These are phyloP conservation scores for Apostichopus parvimensis DNA, from an alignment of 35 echinoderm and acorn worm species.

Conservation along the genomic window DNA sequence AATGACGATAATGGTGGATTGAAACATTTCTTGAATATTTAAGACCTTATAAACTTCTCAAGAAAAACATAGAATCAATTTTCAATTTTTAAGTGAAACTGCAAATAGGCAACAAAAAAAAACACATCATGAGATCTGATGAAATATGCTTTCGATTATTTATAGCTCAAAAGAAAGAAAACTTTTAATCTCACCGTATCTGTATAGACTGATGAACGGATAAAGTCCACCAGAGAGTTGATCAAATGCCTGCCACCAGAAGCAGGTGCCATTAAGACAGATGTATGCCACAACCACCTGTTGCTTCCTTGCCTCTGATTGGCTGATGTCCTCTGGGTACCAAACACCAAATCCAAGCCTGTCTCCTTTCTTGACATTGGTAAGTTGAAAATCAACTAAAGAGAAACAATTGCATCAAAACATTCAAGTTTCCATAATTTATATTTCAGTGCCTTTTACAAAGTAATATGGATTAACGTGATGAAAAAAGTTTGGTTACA, in stretches of 20 bases:
- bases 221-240: conserved; percentile 85
- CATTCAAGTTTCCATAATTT: too few species aligned
- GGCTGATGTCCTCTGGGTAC: conserved; percentile 65
- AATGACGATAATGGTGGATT: too few species aligned
- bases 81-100: too few species aligned
- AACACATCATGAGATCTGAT: too few species aligned
- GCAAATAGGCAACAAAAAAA: too few species aligned
- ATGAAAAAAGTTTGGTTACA: background rate
- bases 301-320: conserved; percentile 61
- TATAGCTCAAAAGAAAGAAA: too few species aligned
- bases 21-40: too few species aligned
- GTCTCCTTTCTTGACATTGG: conserved; percentile 66
- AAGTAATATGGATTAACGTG: background rate
- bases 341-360: conserved; percentile 83
- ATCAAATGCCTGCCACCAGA: conserved; percentile 74
- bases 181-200: conserved; percentile 71
- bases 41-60: too few species aligned
- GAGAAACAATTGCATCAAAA: background rate
- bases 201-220: conserved; percentile 77
- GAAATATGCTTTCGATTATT: too few species aligned
- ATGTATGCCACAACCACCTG: conserved; percentile 90
- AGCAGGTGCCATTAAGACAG: conserved; percentile 65
- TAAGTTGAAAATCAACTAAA: conserved; percentile 36
- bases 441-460: too few species aligned
- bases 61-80: too few species aligned